phyloP scores from a whole-genome alignment of 2,797 vertebrate species.

The Sarcophilus harrisii region DNA sequence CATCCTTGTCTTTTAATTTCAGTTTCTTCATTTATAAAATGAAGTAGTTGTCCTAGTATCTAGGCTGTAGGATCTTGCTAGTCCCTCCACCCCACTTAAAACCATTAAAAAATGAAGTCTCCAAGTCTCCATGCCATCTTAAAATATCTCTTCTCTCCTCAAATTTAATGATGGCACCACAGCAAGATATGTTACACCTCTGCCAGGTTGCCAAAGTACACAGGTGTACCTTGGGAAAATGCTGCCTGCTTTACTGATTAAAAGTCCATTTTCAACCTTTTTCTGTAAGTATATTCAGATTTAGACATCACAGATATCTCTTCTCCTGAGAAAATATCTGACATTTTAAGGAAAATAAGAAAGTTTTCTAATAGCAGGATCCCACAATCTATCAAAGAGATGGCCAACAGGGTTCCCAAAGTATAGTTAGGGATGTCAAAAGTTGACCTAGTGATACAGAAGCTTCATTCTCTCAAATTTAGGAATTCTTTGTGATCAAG shows the following conservation, averaged over 20 bases:
- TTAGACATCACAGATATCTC: neutral
- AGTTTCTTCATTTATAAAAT: neutral
- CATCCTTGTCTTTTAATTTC: neutral
- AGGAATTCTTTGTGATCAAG: neutral
- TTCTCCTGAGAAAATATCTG: neutral
- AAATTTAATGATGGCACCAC: neutral
- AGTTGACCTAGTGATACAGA: neutral
- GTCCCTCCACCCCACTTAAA: neutral
- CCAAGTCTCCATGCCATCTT: neutral
- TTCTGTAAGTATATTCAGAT: neutral
- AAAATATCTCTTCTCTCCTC: neutral
- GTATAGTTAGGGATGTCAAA: neutral
- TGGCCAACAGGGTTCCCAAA: neutral
- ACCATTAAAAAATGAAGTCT: neutral
- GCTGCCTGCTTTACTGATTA: neutral
- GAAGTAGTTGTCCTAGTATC: neutral
- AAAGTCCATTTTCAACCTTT: neutral
- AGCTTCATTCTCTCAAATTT: neutral
- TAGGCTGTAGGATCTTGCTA: neutral
- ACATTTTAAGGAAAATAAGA: neutral
- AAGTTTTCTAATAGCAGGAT: neutral
- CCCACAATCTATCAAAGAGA: neutral
- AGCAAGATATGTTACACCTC: neutral
- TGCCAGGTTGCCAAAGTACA: neutral
- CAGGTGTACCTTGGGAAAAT: neutral